Base-by-base conservation (phyloP, 2,113 vertebrate species). In the Trichechus manatus region DNA sequence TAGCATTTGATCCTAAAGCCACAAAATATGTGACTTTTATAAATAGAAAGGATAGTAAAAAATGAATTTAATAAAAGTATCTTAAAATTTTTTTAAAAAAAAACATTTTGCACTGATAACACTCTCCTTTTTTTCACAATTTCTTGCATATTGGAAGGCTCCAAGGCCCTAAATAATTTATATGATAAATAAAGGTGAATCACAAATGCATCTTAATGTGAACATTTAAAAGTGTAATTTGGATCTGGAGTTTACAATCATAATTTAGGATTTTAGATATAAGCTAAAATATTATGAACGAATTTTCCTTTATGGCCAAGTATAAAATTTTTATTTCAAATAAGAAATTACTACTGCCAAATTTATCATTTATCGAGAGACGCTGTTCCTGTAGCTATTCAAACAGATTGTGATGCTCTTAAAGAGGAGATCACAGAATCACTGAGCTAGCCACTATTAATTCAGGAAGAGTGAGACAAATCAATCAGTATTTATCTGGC, bases 21-120 rank as follows among this genome's bases (percentile, higher is more conserved):
- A 97, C 0, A 68, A 42, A 74, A 94, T 94, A 74, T 92, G 75
- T 95, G 19, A 68, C 56, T 72, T 97, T 50, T 75, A 95, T 85
- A 1, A 72, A 63, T 39, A 63, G 77, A 96, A 89, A 96, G 23
- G 19, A 10, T 95, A 98, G 96, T 96, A 56, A 97, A 97, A 81
- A 85, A 94, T 20, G 97, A 96, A 91, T 86, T 97, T 97, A 97
- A 11, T 70, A 98, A 78, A 95, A 95, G 96, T 61, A 94, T 81
- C 82, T 44, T 33, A 97, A 94, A 97, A 96, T 95, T 56, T 3
- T 13, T 36, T 17, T n/a, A 17, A 89, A 93, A 68, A 31, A 96
- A 97, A 92, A 78, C 0, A 59, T 93, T 97, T 95, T 95, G 17
- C 23, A 59, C 53, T 97, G 72, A 36, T 77, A 53, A 87, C 31